These are phyloP conservation scores for Masticophis lateralis DNA, from an alignment of 2,797 vertebrate species.

Conservation along the genomic window DNA sequence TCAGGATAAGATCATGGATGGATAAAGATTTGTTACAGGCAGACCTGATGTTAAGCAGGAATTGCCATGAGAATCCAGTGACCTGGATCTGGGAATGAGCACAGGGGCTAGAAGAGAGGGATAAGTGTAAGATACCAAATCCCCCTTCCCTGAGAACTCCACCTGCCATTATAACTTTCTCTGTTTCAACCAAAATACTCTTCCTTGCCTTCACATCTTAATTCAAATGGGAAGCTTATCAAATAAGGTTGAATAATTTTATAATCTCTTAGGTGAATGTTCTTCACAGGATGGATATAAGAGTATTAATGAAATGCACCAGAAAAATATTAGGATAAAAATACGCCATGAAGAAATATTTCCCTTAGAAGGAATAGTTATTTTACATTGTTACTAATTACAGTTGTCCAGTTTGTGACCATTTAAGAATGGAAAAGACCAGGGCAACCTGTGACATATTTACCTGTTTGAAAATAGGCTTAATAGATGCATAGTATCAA, in stretches of 20 bases:
- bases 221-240: background rate
- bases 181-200: background rate
- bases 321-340: background rate
- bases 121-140: background rate
- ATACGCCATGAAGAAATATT: background rate
- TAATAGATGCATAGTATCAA: conserved; percentile 29
- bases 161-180: background rate
- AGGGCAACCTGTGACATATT: background rate
- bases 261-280: background rate
- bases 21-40: background rate
- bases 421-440: conserved; percentile 10
- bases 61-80: background rate
- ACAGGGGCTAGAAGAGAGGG: background rate
- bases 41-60: background rate
- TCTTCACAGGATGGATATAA: background rate
- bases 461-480: conserved; percentile 20
- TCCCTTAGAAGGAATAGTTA: background rate
- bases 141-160: background rate
- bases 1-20: background rate
- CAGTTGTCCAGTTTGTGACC: background rate
- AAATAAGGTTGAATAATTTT: background rate
- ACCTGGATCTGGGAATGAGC: background rate
- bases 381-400: background rate
- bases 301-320: background rate
- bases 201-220: background rate